A percentile compares a stretch with the other conserved stretches of the same genome.
These are phyloP conservation scores for Pangasius mekongensis DNA, from an alignment of 2,797 vertebrate genomes.

Conservation along the genomic window DNA sequence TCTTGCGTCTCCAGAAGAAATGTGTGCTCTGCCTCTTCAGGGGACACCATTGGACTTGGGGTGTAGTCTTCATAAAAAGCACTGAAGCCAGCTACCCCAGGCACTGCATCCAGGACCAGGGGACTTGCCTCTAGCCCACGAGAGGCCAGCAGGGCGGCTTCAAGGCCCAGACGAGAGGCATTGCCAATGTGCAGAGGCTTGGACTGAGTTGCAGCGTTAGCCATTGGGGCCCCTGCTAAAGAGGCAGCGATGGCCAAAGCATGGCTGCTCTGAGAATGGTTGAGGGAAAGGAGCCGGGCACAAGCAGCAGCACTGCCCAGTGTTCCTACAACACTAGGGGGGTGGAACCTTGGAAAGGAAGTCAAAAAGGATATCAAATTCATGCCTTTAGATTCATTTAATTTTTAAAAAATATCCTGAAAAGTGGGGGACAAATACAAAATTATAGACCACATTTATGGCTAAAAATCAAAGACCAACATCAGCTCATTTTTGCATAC, in stretches of 20 bases:
- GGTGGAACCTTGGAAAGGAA: constrained; percentile 81
- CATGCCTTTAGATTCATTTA: not conserved
- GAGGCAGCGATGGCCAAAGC: constrained; percentile 86
- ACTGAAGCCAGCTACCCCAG: constrained; percentile 82
- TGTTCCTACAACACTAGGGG: constrained; percentile 86
- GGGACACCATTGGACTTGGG: constrained; percentile 69
- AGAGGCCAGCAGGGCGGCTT: constrained; percentile 85
- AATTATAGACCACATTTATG: not conserved
- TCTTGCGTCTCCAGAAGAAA: constrained; percentile 88
- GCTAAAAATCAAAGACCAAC: not conserved
- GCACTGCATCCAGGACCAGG: constrained; percentile 78
- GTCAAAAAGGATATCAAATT: not conserved
- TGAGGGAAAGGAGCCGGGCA: constrained; percentile 81
- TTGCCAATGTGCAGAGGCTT: constrained; percentile 88
- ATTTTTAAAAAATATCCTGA: not conserved
- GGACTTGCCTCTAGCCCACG: constrained; percentile 82
- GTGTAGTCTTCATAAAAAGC: constrained; percentile 85
- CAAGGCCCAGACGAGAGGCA: constrained; percentile 83
- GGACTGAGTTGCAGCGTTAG: constrained; percentile 87
- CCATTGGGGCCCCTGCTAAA: constrained; percentile 88
- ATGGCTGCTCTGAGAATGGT: constrained; percentile 72
- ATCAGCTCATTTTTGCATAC: not conserved
- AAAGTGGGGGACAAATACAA: not conserved
- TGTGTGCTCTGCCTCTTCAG: constrained; percentile 61
- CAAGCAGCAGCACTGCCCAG: constrained; percentile 87